Evolutionary conservation across 1,140 invertebrate genomes (phyloP), one percentile per base, ranked within the genome.

Genomic region (Bombus impatiens): DNA sequence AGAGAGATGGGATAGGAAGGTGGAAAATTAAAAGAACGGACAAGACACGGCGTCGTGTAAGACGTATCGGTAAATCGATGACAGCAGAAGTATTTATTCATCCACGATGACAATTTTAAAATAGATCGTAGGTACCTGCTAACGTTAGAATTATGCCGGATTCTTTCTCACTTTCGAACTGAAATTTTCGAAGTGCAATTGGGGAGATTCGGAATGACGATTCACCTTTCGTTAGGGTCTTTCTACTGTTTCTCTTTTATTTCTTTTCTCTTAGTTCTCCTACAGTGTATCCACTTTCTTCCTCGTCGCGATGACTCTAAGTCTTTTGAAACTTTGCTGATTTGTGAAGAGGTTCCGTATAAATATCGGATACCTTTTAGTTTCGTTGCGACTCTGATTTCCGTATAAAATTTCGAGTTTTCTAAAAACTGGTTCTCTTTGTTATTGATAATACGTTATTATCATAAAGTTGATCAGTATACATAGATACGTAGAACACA

Each of bases 151-250:
- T 88, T 84, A 89, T 85, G 82, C 67, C 62, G 80, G 77, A 86
- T 89, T 88, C 86, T 86, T 89, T 78, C 68, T 78, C 82, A n/a
- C 72, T 86, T 84, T 65, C 70, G 42, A 68, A 77, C 78, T 78
- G 86, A 88, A 89, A 89, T 90, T 65, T 62, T 62, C 89, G 67
- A 87, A 90, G 86, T 80, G 88, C 86, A 88, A 90, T 90, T 87
- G 78, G 71, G n/a, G 53, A 77, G 68, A 80, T 28, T 76, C 78
- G 71, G 74, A 28, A 80, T 22, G 80, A 47, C 77, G 78, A 47
- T 65, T 77, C 87, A 86, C 79, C 74, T 76, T 15, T 32, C 12
- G 32, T 35, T 10, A 76, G 22, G 32, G 25, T 40, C 13, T 47
- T 53, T 37, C 57, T 44, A 70, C 22, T 67, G 35, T 68, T 84